A percentile compares a stretch with the other conserved stretches of the same genome.
Evolutionary conservation across 2,888 invertebrate species (phyloP).

Genomic region (Dendrolimus pini): DNA sequence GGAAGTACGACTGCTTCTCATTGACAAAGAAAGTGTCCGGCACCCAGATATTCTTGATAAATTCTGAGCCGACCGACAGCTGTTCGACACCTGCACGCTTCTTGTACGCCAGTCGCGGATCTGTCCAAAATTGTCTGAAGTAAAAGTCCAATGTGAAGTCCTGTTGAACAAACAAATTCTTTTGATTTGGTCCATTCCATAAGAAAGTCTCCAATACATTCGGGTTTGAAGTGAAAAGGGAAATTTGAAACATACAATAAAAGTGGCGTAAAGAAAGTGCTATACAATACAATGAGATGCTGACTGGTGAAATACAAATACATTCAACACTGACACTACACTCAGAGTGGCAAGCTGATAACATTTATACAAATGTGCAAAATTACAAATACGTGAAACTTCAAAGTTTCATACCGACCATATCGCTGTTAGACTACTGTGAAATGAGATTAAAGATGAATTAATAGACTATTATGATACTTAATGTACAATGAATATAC

Average conservation of each 20-base stretch:
- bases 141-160: conserved; percentile 98
- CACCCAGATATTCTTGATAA: conserved; percentile 98
- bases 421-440: too few relatives aligned
- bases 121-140: conserved; percentile 98
- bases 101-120: conserved; percentile 92
- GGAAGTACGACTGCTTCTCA: conserved; percentile 99
- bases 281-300: not conserved
- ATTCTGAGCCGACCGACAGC: conserved; percentile 92
- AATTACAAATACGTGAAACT: too few relatives aligned
- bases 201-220: too few relatives aligned
- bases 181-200: too few relatives aligned
- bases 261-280: not conserved
- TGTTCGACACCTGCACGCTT: conserved; percentile 90
- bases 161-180: conserved; percentile 54
- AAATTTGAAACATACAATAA: not conserved
- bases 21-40: conserved; percentile 99
- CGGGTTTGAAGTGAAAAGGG: too few relatives aligned
- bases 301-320: conserved; percentile 3
- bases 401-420: too few relatives aligned
- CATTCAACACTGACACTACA: conserved; percentile 1
- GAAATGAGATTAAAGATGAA: too few relatives aligned
- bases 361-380: too few relatives aligned
- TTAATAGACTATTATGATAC: too few relatives aligned
- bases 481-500: too few relatives aligned
- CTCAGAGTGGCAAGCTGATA: conserved; percentile 1